Evolutionary conservation across 2,888 invertebrate species (phyloP).

Genomic region (Protonemura montana): DNA sequence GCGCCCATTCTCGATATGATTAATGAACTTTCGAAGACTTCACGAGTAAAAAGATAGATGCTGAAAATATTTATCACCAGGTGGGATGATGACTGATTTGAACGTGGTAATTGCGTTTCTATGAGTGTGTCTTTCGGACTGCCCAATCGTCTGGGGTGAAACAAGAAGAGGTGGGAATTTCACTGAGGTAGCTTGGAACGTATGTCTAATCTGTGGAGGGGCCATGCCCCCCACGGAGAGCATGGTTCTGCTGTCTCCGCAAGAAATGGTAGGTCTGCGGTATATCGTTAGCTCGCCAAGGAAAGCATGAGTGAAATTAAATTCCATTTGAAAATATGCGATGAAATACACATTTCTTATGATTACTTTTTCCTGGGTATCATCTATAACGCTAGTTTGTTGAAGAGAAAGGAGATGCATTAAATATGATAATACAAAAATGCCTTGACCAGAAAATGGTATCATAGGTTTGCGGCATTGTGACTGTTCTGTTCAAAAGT

Average conservation of each 20-base stretch:
- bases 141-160: constrained; percentile 7
- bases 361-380: neutral
- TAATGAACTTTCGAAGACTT: constrained; percentile 28
- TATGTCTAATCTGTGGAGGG: constrained; percentile 18
- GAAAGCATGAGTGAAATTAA: constrained; percentile 24
- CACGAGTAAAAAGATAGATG: constrained; percentile 21
- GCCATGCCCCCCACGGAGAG: neutral
- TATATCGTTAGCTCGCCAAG: constrained; percentile 22
- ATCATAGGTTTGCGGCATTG: constrained; percentile 31
- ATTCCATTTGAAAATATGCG: constrained; percentile 39
- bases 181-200: constrained; percentile 8
- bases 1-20: constrained; percentile 26
- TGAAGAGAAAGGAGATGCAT: constrained; percentile 41
- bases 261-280: neutral
- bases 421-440: constrained; percentile 42
- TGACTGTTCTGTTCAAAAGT: constrained; percentile 28
- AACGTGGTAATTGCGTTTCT: constrained; percentile 29
- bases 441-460: constrained; percentile 37
- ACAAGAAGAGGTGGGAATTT: constrained; percentile 18
- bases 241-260: constrained; percentile 21
- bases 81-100: constrained; percentile 34
- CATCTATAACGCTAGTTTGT: constrained; percentile 14
- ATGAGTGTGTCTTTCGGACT: constrained; percentile 21
- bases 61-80: constrained; percentile 39
- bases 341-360: constrained; percentile 39